Evolutionary conservation across 2,797 vertebrate species (phyloP).

Genomic region (Halcyon chelicuti): DNA sequence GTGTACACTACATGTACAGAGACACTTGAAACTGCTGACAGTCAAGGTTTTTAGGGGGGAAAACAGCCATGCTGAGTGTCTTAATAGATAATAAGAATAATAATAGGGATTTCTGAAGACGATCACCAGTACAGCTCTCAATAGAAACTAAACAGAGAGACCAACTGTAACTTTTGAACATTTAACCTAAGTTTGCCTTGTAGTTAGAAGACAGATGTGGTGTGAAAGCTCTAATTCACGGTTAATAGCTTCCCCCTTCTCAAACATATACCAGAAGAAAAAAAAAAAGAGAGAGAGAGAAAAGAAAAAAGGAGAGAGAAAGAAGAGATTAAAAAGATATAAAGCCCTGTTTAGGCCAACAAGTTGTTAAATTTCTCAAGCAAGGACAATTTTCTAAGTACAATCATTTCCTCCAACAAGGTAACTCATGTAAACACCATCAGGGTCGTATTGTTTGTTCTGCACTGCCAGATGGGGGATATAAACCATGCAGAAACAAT

Average conservation of each 20-base stretch:
- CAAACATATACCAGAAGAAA: background rate
- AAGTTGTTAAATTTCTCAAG: conserved; percentile 28
- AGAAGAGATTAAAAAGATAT: background rate
- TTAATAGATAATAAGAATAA: background rate
- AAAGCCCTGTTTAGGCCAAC: conserved; percentile 14
- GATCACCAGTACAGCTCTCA: background rate
- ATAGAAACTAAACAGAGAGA: background rate
- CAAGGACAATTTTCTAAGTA: conserved; percentile 46
- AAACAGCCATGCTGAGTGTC: background rate
- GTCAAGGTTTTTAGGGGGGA: background rate
- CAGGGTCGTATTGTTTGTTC: conserved; percentile 62
- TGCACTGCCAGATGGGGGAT: conserved; percentile 56
- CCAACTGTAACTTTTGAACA: background rate
- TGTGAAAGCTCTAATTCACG: conserved; percentile 19
- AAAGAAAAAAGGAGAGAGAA: background rate
- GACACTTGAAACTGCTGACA: background rate
- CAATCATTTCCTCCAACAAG: conserved; percentile 61
- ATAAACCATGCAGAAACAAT: conserved; percentile 71
- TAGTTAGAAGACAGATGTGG: conserved; percentile 19
- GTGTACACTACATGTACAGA: background rate
- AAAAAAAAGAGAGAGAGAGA: background rate
- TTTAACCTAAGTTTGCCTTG: background rate
- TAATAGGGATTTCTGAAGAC: background rate
- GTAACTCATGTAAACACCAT: conserved; percentile 61
- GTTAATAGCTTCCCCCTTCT: background rate